Base-by-base conservation (phyloP, 1,140 invertebrate species). In the Monomorium pharaonis region DNA sequence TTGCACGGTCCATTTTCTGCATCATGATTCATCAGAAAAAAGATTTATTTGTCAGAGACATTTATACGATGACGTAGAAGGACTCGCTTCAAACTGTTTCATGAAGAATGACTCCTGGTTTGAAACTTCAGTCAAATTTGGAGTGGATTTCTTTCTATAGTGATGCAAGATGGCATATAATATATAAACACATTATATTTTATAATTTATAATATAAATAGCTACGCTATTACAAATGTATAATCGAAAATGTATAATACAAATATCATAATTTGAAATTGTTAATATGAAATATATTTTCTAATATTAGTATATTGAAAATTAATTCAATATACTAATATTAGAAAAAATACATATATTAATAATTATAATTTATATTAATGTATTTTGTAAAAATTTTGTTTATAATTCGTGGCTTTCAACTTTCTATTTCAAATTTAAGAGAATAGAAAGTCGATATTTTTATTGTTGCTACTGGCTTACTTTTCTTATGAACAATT, bases 21-120 rank as follows among this genome's bases (percentile, higher is more conserved):
- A 58, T 30, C 37, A 2, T 65, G 51, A 83, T 44, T 83, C 37
- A 83, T 83, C 12, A 81, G 21, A 83, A 83, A 83, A 60, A 12
- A 74, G n/a, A 74, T 81, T 58, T 83, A 56, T 58, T 24, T 72
- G 18, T 47, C 24, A 14, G 69, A 12, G 2, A 70, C 18, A 2
- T 42, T 6, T 42, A 42, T 72, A 58, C 44, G 3, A 1, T 47
- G 78, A 72, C 33, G 51, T 51, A 47, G 24, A 72, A 58, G 56
- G 14, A 9, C 7, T 72, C 4, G 49, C 65, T 7, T 3, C 18
- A 0, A 24, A 18, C 37, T 74, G 5, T 37, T 2, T 74, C 18
- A 6, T n/a, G 24, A 56, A 56, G 33, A 37, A 42, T n/a, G 33
- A 78, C 16, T 75, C 10, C 16, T 14, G 18, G 7, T 0, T 5